These are phyloP conservation scores for Penelope pileata DNA, from an alignment of 2,113 vertebrate genomes.

Conservation along the genomic window DNA sequence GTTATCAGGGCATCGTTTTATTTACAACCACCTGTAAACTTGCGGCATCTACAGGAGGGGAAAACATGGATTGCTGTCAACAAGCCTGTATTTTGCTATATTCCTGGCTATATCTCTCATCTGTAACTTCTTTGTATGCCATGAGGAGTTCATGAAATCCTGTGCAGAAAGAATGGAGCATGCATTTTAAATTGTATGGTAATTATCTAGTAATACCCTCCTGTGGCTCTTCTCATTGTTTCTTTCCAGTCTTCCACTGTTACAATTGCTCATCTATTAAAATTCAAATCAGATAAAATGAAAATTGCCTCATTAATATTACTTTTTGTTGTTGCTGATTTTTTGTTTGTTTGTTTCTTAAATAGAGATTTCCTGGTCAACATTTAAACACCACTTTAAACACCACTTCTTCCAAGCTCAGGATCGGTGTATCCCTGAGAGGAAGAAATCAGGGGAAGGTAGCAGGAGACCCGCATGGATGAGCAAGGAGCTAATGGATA, in stretches of 20 bases:
- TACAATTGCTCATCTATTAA: conserved; percentile 28
- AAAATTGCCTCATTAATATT: conserved; percentile 2
- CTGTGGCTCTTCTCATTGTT: conserved; percentile 34
- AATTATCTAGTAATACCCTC: conserved; percentile 50
- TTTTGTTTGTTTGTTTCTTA: background rate
- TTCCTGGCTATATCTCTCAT: background rate
- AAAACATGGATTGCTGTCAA: background rate
- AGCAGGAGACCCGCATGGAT: too few species aligned
- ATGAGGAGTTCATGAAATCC: background rate
- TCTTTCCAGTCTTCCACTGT: conserved; percentile 8
- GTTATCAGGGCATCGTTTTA: background rate
- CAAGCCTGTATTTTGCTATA: background rate
- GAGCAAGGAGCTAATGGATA: too few species aligned
- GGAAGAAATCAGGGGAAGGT: too few species aligned
- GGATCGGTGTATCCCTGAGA: too few species aligned
- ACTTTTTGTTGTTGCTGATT: background rate
- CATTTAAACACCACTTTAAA: too few species aligned
- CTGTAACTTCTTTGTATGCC: background rate
- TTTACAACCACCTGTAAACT: background rate
- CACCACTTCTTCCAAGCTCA: too few species aligned
- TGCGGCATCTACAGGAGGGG: background rate
- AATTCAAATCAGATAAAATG: conserved; percentile 62
- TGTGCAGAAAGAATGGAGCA: background rate
- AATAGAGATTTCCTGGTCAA: background rate
- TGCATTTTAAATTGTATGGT: conserved; percentile 21